Evolutionary conservation across 2,113 vertebrate genomes (phyloP), one percentile per base, ranked within the genome.

Genomic region (Ameiurus melas): DNA sequence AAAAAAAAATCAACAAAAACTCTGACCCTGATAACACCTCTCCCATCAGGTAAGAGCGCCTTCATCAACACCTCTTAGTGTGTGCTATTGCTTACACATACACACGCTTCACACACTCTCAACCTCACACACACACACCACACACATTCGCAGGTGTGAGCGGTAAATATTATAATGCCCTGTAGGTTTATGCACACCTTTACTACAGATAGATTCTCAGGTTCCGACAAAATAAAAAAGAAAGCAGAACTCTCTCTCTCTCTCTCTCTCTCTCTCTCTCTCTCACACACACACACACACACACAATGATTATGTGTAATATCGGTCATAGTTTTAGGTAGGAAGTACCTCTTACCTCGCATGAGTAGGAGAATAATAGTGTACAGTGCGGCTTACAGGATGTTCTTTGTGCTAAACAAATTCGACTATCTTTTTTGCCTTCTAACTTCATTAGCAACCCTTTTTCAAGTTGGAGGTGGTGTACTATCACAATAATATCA

Each of bases 21-120:
- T 58, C 55, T 83, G 79, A 71, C 53, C 53, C 64, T 87, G 64
- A 70, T 71, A 70, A 82, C 86, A 87, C 86, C 60, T 87, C 36
- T 27, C 53, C 80, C 83, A 43, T 85, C 86, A 88, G 84, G 53
- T 81, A 89, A 33, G 81, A 27, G 60, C 30, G 62, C 68, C 85
- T 90, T 86, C 85, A 90, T 89, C 87, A 82, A 90, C 90, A 91
- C 90, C 84, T 64, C 79, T 30, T 84, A 86, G 80, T 83, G 84
- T 85, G 73, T 5, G 57, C 60, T 66, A 71, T 53, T 64, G 60
- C 88, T 43, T 57, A 55, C 84, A 85, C 68, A 73, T 57, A 85
- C 84, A 73, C 68, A 75, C 19, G 36, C 84, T 58, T 58, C 53
- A n/a, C 53, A 75, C 68, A 5, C 36, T 66, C 60, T 64, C 57